Evolutionary conservation across 2,888 invertebrate species (phyloP), one percentile per base, ranked within the genome.

Genomic region (Tipula helvola): DNA sequence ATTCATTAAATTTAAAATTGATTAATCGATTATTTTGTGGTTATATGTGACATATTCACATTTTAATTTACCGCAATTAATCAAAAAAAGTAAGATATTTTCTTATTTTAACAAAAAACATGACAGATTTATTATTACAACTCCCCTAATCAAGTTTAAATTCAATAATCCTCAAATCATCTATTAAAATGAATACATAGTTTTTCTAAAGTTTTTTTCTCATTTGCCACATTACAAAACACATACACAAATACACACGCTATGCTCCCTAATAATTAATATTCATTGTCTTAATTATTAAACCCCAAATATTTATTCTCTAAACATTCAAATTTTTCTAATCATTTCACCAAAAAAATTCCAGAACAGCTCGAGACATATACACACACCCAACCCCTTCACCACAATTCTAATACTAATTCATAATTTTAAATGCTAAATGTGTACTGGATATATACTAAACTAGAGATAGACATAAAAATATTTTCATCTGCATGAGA

Each of bases 251-350:
- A 44, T 10, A 12, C n/a, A 52, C 16, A 52, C 16, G 16, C 71
- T 28, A 71, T 71, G 18, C 10, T 28, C 28, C 10, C 28, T 71
- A 71, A 71, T 71, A 71, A 71, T 71, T 71, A 71, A 71, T 71
- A 71, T 71, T 71, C 71, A 71, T 71, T 71, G 71, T 71, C 71
- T 71, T 71, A 71, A 71, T 71, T 71, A 71, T 71, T 71, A 71
- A 18, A 28, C 71, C 71, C 71, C 28, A 71, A 71, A 71, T 71
- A 71, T 71, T 71, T 71, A 28, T 71, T 71, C 8, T 71, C 71
- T 18, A 71, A 71, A 52, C 52, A 52, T 52, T 52, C 5, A 71
- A 71, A 71, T 28, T 28, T 71, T 71, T 28, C 71, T 71, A 71
- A 71, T 71, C 71, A 71, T 71, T 71, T 71, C 28, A 71, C 71